Evolutionary conservation across 2,888 invertebrate genomes (phyloP).

Genomic region (Plusia festucae): DNA sequence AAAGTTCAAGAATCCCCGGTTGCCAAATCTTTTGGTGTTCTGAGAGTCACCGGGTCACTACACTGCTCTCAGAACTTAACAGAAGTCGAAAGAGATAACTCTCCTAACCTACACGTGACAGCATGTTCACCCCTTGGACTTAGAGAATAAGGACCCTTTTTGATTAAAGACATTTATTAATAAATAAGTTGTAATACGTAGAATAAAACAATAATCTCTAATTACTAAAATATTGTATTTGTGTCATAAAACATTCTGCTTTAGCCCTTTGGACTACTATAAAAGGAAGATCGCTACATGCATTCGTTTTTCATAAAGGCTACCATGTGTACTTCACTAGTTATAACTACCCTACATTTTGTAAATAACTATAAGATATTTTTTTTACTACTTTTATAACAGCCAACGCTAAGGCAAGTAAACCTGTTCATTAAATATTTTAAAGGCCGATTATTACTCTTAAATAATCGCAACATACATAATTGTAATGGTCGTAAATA

Average conservation of each 20-base stretch:
- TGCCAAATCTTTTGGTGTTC: no score
- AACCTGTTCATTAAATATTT: constrained; percentile 72
- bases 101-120: no score
- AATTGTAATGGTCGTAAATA: background rate
- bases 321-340: constrained; percentile 48
- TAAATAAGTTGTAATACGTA: background rate
- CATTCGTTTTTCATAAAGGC: constrained; percentile 37
- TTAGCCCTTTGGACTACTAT: constrained; percentile 41
- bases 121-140: no score
- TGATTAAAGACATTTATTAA: background rate
- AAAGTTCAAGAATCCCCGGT: no score
- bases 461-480: constrained; percentile 26
- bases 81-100: no score
- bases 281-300: constrained; percentile 33
- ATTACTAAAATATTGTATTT: constrained; percentile 3
- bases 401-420: constrained; percentile 85
- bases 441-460: constrained; percentile 32
- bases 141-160: no score
- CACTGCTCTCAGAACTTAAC: no score
- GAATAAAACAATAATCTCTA: background rate
- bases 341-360: constrained; percentile 47
- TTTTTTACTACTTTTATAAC: constrained; percentile 70
- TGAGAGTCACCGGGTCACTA: no score
- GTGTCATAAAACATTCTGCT: constrained; percentile 15
- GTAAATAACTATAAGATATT: constrained; percentile 64